These are phyloP conservation scores for Sebastes nivosus DNA, from an alignment of 2,797 vertebrate species.

Conservation along the genomic window DNA sequence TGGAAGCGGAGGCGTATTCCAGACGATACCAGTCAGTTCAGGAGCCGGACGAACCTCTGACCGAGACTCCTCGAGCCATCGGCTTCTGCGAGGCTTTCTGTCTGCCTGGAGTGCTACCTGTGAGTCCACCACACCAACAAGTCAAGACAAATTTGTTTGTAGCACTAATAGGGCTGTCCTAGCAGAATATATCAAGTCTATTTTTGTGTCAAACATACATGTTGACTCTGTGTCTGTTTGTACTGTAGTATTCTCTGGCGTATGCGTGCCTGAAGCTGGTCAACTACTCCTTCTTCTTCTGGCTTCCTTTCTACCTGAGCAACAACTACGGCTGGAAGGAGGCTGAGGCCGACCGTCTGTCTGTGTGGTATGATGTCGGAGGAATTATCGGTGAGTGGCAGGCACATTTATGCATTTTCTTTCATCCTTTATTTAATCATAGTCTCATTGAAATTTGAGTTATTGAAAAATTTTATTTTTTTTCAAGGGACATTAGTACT, in stretches of 20 bases:
- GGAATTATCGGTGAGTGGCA: conserved; percentile 90
- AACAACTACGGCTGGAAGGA: conserved; percentile 95
- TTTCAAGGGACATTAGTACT: background rate
- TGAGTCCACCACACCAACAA: conserved; percentile 65
- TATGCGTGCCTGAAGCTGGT: conserved; percentile 97
- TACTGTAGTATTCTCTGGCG: conserved; percentile 91
- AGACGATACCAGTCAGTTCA: conserved; percentile 81
- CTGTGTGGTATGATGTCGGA: conserved; percentile 97
- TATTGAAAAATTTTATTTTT: accelerated
- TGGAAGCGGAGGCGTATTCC: conserved; percentile 63
- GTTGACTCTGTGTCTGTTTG: background rate
- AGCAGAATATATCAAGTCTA: no score
- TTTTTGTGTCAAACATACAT: background rate
- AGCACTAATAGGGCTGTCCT: no score
- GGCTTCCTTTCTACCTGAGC: conserved; percentile 97
- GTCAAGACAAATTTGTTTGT: background rate
- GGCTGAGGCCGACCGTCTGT: conserved; percentile 91
- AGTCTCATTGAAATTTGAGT: background rate
- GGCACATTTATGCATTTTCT: background rate
- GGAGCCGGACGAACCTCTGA: conserved; percentile 65
- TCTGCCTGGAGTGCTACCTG: conserved; percentile 93
- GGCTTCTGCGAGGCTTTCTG: conserved; percentile 92
- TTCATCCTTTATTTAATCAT: background rate
- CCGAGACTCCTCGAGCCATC: conserved; percentile 77
- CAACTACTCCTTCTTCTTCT: conserved; percentile 99